Evolutionary conservation across 2,888 invertebrate genomes (phyloP).

Genomic region (Shargacucullia verbasci): DNA sequence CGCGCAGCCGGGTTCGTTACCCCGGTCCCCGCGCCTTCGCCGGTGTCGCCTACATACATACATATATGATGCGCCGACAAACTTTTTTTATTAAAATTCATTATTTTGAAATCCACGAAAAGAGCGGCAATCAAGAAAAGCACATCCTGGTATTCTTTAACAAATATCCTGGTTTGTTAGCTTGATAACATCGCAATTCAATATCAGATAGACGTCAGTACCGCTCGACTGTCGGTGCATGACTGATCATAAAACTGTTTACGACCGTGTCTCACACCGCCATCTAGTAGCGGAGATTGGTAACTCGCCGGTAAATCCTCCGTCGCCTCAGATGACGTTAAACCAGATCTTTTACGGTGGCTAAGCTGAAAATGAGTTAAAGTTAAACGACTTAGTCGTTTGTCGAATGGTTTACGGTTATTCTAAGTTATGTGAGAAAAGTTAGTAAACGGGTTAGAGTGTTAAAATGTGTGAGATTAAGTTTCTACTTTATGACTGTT

Average conservation of each 20-base stretch:
- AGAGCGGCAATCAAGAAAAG: too few species aligned
- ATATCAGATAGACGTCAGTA: constrained; percentile 58
- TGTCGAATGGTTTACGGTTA: constrained; percentile 66
- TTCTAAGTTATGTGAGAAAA: constrained; percentile 55
- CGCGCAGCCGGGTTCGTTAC: too few species aligned
- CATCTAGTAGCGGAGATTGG: constrained; percentile 83
- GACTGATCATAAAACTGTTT: constrained; percentile 77
- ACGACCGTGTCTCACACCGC: constrained; percentile 75
- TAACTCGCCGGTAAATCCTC: constrained; percentile 71
- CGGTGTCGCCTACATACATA: too few species aligned
- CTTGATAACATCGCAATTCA: constrained; percentile 29
- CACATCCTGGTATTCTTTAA: neutral
- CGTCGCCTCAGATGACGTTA: constrained; percentile 63
- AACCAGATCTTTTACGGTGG: constrained; percentile 78
- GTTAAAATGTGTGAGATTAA: constrained; percentile 40
- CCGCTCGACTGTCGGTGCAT: constrained; percentile 59
- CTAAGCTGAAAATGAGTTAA: constrained; percentile 76
- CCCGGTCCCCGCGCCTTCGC: too few species aligned
- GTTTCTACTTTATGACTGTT: constrained; percentile 32
- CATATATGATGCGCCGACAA: too few species aligned
- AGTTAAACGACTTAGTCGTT: constrained; percentile 80
- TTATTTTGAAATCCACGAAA: too few species aligned
- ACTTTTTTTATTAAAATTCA: too few species aligned
- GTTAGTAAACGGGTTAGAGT: constrained; percentile 41
- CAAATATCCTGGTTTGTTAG: neutral